These are phyloP conservation scores for human (Homo sapiens) DNA, from an alignment of 2,113 vertebrate species.

Conservation along the genomic window DNA sequence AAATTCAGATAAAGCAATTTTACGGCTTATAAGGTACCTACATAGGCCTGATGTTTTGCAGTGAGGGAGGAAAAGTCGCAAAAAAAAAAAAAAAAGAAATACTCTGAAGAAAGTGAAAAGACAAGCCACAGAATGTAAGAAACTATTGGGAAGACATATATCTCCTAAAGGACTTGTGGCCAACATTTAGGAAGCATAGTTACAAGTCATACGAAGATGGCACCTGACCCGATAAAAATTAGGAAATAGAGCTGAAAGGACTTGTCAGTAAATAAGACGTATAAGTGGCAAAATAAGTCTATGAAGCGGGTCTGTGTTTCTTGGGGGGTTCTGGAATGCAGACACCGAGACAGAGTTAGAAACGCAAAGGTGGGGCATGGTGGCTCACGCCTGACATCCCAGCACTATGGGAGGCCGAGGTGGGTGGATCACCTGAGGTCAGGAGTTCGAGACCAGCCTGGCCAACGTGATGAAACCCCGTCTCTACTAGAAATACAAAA, in stretches of 20 bases:
- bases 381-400: too few relatives aligned
- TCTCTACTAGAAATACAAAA: too few relatives aligned
- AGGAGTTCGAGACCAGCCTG: too few relatives aligned
- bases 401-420: too few relatives aligned
- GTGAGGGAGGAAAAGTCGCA: not conserved
- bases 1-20: not conserved
- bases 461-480: too few relatives aligned
- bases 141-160: not conserved
- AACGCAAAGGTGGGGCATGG: accelerated
- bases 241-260: not conserved
- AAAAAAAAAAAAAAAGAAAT: not conserved
- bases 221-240: not conserved
- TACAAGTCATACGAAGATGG: not conserved
- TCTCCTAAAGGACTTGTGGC: not conserved
- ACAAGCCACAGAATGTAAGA: not conserved
- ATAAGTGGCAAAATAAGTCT: too few relatives aligned
- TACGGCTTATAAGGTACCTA: not conserved
- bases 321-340: not conserved
- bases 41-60: not conserved
- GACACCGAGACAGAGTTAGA: not conserved
- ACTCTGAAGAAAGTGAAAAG: not conserved
- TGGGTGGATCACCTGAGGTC: too few relatives aligned
- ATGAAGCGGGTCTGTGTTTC: not conserved
- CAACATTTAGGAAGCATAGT: not conserved
- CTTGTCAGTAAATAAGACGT: not conserved